Conservation (phyloP, 2,797 vertebrate species). For the Cynodonichthys magdalenae region DNA sequence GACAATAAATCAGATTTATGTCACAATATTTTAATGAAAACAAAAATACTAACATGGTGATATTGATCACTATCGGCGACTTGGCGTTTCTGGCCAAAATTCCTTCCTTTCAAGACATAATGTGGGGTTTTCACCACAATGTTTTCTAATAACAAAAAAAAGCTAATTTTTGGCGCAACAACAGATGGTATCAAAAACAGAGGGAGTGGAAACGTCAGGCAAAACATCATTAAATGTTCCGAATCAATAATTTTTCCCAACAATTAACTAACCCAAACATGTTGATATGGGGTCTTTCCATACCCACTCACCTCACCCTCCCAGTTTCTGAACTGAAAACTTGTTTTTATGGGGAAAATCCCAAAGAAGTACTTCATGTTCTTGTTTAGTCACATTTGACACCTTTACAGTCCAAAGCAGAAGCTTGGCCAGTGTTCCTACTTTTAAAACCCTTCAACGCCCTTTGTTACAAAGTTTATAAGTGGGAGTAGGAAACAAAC, state of each 20-base stretch:
- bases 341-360: not conserved
- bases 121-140: not conserved
- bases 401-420: not conserved
- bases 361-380: not conserved
- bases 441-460: not conserved
- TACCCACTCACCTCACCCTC: not conserved
- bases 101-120: slow-evolving; percentile 8
- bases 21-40: slow-evolving; percentile 9
- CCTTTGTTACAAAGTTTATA: not conserved
- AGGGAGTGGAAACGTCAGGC: not conserved
- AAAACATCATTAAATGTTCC: not conserved
- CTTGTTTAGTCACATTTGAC: not conserved
- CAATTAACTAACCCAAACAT: not conserved
- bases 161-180: not conserved
- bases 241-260: not conserved
- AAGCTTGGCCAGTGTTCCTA: not conserved
- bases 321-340: not conserved
- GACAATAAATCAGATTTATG: slow-evolving; percentile 2
- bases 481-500: not conserved
- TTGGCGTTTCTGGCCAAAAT: not conserved
- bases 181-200: not conserved
- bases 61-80: slow-evolving; percentile 6
- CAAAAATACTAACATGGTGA: slow-evolving; percentile 1
- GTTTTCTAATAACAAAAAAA: slow-evolving; percentile 6
- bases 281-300: not conserved